phyloP scores from a whole-genome alignment of 2,113 vertebrate species.

The Thalassoma bifasciatum region DNA sequence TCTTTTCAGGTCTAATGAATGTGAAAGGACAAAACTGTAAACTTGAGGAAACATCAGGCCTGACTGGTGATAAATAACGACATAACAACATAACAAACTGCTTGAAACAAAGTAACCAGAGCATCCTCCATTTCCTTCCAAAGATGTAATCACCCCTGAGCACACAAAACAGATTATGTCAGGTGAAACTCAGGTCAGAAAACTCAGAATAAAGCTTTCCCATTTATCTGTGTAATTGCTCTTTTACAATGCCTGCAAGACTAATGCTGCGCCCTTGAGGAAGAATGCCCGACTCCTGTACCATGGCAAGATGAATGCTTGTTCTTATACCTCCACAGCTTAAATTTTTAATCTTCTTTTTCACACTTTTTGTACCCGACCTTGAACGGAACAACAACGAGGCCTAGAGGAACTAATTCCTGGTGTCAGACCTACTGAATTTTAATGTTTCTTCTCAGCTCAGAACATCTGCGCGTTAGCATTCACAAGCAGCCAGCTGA shows the following conservation, averaged over 20 bases:
- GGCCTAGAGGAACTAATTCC: constrained; percentile 33
- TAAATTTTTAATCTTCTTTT: constrained; percentile 44
- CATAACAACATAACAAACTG: background rate
- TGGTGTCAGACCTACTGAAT: constrained; percentile 26
- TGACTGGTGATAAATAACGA: background rate
- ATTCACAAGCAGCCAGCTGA: constrained; percentile 46
- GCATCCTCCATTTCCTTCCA: background rate
- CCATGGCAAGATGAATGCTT: constrained; percentile 2
- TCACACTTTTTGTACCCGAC: constrained; percentile 48
- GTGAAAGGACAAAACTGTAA: background rate
- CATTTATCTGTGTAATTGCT: background rate
- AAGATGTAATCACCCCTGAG: background rate
- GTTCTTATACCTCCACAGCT: constrained; percentile 2
- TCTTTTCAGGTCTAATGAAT: background rate
- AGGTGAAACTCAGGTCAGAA: background rate
- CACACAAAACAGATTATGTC: background rate
- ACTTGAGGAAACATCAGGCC: too few species aligned
- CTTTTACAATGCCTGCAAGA: constrained; percentile 4
- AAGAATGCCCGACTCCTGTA: background rate
- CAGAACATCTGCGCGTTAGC: constrained; percentile 60
- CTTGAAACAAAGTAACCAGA: background rate
- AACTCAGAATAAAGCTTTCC: background rate
- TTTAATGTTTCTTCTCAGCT: constrained; percentile 33
- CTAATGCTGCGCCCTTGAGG: background rate
- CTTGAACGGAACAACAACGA: constrained; percentile 54